Evolutionary conservation across 2,888 invertebrate genomes (phyloP).

Genomic region (Ptychoptera albimana): DNA sequence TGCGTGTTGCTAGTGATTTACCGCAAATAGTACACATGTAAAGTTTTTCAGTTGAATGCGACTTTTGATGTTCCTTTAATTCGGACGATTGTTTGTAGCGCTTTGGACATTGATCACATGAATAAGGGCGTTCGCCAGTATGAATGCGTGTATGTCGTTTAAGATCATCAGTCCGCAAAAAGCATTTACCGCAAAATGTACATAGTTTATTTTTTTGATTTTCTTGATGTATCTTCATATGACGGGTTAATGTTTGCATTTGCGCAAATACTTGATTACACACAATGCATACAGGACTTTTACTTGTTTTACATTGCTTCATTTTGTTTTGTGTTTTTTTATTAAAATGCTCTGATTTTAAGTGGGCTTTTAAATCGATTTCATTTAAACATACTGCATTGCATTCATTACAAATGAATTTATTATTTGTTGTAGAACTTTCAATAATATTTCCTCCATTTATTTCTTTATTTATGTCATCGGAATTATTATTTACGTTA

Average conservation of each 20-base stretch:
- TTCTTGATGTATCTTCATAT: slow-evolving; percentile 20
- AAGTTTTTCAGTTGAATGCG: slow-evolving; percentile 12
- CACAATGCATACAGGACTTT: slow-evolving; percentile 18
- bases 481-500: neutral
- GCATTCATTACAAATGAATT: slow-evolving; percentile 28
- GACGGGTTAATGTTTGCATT: slow-evolving; percentile 29
- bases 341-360: slow-evolving; percentile 6
- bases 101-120: neutral
- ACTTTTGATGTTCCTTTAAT: slow-evolving; percentile 13
- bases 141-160: slow-evolving; percentile 17
- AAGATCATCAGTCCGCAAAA: slow-evolving; percentile 15
- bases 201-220: slow-evolving; percentile 15
- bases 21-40: slow-evolving; percentile 14
- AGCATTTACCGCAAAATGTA: slow-evolving; percentile 14
- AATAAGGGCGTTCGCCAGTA: slow-evolving; percentile 13
- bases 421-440: neutral
- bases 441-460: too few relatives aligned
- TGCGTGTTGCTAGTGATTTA: slow-evolving; percentile 14
- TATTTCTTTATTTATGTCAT: neutral
- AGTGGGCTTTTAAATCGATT: slow-evolving; percentile 20
- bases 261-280: slow-evolving; percentile 30
- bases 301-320: too few relatives aligned
- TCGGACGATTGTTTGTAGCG: slow-evolving; percentile 6
- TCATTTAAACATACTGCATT: slow-evolving; percentile 24
- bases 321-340: too few relatives aligned